Conservation (phyloP, 2,797 vertebrate species). For the Myripristis jacobus region DNA sequence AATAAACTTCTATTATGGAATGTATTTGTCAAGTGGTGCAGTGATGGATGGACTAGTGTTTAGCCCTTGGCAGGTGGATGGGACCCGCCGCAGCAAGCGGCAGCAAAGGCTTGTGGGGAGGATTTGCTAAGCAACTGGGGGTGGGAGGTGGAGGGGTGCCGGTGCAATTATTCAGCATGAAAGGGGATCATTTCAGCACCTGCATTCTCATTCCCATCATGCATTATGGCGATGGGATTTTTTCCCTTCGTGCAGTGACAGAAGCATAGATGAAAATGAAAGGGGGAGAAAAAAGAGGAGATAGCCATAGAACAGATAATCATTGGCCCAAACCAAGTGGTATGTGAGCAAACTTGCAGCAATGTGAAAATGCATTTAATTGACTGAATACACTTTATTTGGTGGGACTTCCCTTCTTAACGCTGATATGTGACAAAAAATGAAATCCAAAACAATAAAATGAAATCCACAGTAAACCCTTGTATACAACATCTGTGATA, state of each 20-base stretch:
- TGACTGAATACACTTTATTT: neutral
- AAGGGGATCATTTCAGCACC: slow-evolving; percentile 90
- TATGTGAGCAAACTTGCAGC: slow-evolving; percentile 11
- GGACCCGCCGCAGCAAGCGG: slow-evolving; percentile 79
- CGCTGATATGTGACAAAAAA: too few species aligned
- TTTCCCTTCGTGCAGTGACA: slow-evolving; percentile 70
- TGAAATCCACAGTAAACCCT: too few species aligned
- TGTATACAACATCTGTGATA: neutral
- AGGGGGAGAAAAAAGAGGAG: slow-evolving; percentile 28
- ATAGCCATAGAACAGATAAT: neutral
- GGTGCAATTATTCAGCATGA: slow-evolving; percentile 98
- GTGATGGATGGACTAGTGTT: slow-evolving; percentile 99
- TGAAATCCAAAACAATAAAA: too few species aligned
- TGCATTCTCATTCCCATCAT: slow-evolving; percentile 92
- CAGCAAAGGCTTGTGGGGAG: slow-evolving; percentile 94
- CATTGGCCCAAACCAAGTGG: neutral
- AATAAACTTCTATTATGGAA: slow-evolving; percentile 99
- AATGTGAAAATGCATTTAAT: neutral
- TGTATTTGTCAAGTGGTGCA: slow-evolving; percentile 99
- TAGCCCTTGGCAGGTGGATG: slow-evolving; percentile 99
- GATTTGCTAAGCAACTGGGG: slow-evolving; percentile 87
- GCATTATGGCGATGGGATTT: slow-evolving; percentile 82
- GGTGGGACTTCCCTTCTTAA: neutral
- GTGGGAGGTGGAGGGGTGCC: slow-evolving; percentile 81
- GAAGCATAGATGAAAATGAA: slow-evolving; percentile 50